Conservation (phyloP, 2,113 vertebrate genomes). For the Gymnogyps californianus region DNA sequence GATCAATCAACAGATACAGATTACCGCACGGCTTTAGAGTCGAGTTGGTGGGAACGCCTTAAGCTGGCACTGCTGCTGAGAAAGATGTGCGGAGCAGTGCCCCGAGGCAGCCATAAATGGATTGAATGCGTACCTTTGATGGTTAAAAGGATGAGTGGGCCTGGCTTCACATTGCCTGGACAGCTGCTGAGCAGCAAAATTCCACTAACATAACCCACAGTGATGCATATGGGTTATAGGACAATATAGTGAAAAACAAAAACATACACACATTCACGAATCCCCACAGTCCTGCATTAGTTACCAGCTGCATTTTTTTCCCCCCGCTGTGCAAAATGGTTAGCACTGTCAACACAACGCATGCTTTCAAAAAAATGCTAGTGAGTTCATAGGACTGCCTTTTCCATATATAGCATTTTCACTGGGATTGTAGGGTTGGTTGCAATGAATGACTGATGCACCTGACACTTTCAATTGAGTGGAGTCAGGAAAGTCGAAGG, state of each 20-base stretch:
- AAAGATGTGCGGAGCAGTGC: neutral
- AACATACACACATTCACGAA: neutral
- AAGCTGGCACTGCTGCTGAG: neutral
- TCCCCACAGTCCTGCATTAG: neutral
- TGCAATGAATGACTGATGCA: neutral
- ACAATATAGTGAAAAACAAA: slow-evolving; percentile 8
- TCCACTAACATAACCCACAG: neutral
- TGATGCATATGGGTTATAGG: neutral
- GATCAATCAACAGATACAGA: neutral
- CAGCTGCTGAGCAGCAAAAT: slow-evolving; percentile 45
- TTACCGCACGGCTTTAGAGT: fast-evolving
- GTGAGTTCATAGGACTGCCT: neutral
- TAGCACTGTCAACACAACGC: slow-evolving; percentile 24
- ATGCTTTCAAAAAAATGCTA: neutral
- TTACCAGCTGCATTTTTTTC: neutral
- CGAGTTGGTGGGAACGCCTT: neutral
- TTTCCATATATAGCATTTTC: neutral
- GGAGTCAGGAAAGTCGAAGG: neutral
- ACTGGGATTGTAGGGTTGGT: neutral
- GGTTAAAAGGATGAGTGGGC: neutral
- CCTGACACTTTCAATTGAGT: neutral
- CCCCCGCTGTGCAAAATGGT: neutral
- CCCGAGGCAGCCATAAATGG: neutral
- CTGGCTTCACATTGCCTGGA: neutral
- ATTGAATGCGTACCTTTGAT: neutral